Evolutionary conservation across 1,140 invertebrate genomes (phyloP).

Genomic region (Aphelinus certus): DNA sequence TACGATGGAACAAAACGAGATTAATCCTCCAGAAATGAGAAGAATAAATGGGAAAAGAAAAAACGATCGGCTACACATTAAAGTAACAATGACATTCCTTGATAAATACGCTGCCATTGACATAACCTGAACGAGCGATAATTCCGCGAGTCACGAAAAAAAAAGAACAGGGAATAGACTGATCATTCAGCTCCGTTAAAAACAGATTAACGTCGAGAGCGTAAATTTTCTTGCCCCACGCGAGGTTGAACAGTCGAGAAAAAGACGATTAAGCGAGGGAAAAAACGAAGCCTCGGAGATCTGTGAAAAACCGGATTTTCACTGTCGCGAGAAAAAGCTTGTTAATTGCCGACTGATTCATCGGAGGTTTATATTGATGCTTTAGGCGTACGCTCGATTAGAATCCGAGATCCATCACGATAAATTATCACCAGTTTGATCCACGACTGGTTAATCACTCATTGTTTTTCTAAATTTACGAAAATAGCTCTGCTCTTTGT

Average conservation of each 20-base stretch:
- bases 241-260: too few relatives aligned
- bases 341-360: neutral
- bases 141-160: neutral
- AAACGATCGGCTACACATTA: too few relatives aligned
- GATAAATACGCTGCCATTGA: too few relatives aligned
- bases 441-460: conserved; percentile 5
- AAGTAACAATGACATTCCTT: too few relatives aligned
- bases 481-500: neutral
- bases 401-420: conserved; percentile 1
- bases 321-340: conserved; percentile 1
- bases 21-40: too few relatives aligned
- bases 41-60: too few relatives aligned
- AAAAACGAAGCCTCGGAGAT: neutral
- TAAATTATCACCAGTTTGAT: neutral
- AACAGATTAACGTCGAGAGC: neutral
- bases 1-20: neutral
- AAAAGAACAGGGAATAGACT: neutral
- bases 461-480: neutral
- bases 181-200: neutral
- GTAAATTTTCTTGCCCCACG: neutral
- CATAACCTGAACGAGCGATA: neutral
- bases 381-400: conserved; percentile 1
- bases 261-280: neutral
- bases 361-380: neutral
- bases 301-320: conserved; percentile 13